Conservation (phyloP, 1,140 invertebrate species). For the Drosophila tristis region DNA sequence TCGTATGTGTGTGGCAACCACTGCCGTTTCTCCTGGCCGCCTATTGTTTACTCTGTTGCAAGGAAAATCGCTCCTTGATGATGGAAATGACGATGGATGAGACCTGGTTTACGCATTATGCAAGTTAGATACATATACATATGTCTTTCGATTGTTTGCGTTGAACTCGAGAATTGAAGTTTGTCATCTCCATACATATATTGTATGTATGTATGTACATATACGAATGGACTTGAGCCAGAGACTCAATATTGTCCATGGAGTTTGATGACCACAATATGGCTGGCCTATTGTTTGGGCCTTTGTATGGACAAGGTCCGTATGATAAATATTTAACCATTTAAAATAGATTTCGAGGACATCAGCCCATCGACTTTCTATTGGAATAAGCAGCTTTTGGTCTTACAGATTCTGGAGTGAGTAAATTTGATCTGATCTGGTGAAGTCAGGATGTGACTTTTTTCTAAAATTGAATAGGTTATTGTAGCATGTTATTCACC, state of each 20-base stretch:
- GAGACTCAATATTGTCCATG: slow-evolving; percentile 29
- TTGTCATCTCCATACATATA: slow-evolving; percentile 31
- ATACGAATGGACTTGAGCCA: too few species aligned
- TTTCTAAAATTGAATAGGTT: slow-evolving; percentile 24
- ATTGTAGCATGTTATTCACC: too few species aligned
- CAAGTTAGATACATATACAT: slow-evolving; percentile 75
- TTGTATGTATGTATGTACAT: too few species aligned
- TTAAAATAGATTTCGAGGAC: slow-evolving; percentile 21
- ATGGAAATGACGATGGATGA: slow-evolving; percentile 25
- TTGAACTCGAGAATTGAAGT: slow-evolving; percentile 67
- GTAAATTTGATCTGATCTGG: too few species aligned
- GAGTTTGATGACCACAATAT: slow-evolving; percentile 40
- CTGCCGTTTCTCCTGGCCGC: slow-evolving; percentile 32
- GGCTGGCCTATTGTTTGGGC: slow-evolving; percentile 34
- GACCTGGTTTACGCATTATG: slow-evolving; percentile 57
- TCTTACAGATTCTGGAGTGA: slow-evolving; percentile 7
- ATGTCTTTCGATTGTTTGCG: slow-evolving; percentile 73
- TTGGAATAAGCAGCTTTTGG: neutral
- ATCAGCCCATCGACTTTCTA: slow-evolving; percentile 1
- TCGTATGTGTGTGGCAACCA: slow-evolving; percentile 24
- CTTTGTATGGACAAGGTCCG: slow-evolving; percentile 5
- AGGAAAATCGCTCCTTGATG: slow-evolving; percentile 30
- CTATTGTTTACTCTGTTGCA: slow-evolving; percentile 58
- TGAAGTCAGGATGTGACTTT: slow-evolving; percentile 14
- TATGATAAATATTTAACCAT: slow-evolving; percentile 43